These are phyloP conservation scores for Hylaeus volcanicus DNA, from an alignment of 1,140 invertebrate genomes.

Conservation along the genomic window DNA sequence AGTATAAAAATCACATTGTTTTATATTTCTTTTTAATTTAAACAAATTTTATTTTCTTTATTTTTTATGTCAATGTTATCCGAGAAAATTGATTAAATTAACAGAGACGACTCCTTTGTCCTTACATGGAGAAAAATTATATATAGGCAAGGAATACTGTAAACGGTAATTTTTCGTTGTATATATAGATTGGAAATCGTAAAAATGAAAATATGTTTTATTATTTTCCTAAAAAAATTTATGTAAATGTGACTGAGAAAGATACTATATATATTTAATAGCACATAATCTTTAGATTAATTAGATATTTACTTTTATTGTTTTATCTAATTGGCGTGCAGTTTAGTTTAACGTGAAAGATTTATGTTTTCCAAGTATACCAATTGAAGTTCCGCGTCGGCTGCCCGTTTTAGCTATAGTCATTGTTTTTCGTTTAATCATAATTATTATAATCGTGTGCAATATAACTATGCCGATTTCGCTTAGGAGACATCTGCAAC, in stretches of 20 bases:
- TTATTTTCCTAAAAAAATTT: constrained; percentile 13
- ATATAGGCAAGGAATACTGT: too few relatives aligned
- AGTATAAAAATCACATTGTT: too few relatives aligned
- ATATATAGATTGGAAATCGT: background rate
- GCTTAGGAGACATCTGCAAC: constrained; percentile 23
- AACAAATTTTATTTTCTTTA: too few relatives aligned
- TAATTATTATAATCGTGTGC: constrained; percentile 65
- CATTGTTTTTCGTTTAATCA: constrained; percentile 41
- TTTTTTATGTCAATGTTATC: too few relatives aligned
- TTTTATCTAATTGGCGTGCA: constrained; percentile 32
- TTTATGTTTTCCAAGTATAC: constrained; percentile 16
- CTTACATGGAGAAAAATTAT: too few relatives aligned
- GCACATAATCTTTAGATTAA: constrained; percentile 2
- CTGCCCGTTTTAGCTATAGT: constrained; percentile 42
- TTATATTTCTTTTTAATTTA: too few relatives aligned
- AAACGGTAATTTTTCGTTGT: background rate
- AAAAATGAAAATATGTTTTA: constrained; percentile 6
- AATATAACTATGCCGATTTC: constrained; percentile 64
- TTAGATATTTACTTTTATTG: constrained; percentile 18
- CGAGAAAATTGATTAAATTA: too few relatives aligned
- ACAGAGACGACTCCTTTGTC: too few relatives aligned
- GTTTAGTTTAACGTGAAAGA: constrained; percentile 20
- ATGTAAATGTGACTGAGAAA: constrained; percentile 20
- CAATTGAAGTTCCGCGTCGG: background rate
- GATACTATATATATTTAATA: constrained; percentile 4